phyloP scores from a whole-genome alignment of 2,888 invertebrate genomes.

The Thymelicus acteon region DNA sequence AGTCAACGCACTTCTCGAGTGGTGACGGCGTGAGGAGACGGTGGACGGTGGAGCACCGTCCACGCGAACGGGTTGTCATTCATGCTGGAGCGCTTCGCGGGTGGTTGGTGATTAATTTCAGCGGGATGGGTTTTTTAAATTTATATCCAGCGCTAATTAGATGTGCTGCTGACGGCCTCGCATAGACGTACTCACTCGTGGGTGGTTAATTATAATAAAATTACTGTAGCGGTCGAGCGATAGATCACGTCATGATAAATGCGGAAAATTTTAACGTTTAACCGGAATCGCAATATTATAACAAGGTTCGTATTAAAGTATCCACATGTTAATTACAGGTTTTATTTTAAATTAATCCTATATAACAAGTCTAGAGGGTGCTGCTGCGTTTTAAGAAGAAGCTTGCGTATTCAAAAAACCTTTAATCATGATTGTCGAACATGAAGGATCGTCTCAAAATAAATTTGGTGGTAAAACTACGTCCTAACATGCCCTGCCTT shows the following conservation, averaged over 20 bases:
- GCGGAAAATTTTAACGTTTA: no score
- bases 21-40: slow-evolving; percentile 3
- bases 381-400: no score
- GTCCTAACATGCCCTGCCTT: no score
- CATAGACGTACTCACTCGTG: background rate
- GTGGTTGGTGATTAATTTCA: slow-evolving; percentile 31
- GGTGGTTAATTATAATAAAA: slow-evolving; percentile 5
- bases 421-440: no score
- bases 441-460: no score
- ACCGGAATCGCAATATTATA: no score
- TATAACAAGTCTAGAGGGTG: no score
- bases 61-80: slow-evolving; percentile 38
- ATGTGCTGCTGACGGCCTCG: slow-evolving; percentile 9
- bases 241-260: background rate
- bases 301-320: no score
- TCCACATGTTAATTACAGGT: no score
- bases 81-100: slow-evolving; percentile 33
- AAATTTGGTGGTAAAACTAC: no score
- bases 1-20: slow-evolving; percentile 55
- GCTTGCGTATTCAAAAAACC: no score
- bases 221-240: slow-evolving; percentile 3
- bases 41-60: slow-evolving; percentile 12
- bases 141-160: slow-evolving; percentile 19
- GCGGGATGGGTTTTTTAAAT: slow-evolving; percentile 8
- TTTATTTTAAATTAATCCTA: no score